phyloP scores from a whole-genome alignment of 2,888 invertebrate species.

The Isotomurus palustris region DNA sequence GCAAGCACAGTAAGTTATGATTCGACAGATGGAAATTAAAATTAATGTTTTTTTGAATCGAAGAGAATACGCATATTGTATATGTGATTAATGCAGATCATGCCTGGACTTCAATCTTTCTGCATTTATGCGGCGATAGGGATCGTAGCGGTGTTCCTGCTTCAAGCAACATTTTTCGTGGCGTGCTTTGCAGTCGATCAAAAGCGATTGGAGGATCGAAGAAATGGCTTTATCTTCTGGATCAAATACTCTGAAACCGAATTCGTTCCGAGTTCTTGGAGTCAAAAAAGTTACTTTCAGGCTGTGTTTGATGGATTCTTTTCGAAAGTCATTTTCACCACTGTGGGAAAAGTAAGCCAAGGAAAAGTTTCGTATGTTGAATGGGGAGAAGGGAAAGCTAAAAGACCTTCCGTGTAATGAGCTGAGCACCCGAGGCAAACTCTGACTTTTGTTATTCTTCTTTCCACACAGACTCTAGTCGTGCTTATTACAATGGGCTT shows the following conservation, averaged over 20 bases:
- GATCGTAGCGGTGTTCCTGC: slow-evolving; percentile 68
- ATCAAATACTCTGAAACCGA: slow-evolving; percentile 57
- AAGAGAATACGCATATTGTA: too few species aligned
- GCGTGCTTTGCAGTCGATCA: slow-evolving; percentile 71
- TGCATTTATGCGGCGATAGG: slow-evolving; percentile 74
- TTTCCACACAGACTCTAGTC: slow-evolving; percentile 54
- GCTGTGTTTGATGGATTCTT: slow-evolving; percentile 60
- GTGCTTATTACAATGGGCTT: slow-evolving; percentile 59
- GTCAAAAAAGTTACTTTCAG: slow-evolving; percentile 58
- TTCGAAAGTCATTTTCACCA: slow-evolving; percentile 62
- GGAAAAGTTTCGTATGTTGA: neutral
- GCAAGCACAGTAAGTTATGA: slow-evolving; percentile 66
- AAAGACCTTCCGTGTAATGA: neutral
- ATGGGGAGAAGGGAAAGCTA: too few species aligned
- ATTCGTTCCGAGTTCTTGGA: slow-evolving; percentile 55
- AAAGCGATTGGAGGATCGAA: slow-evolving; percentile 58
- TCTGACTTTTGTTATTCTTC: slow-evolving; percentile 9
- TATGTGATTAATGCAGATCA: too few species aligned
- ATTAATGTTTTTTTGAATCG: too few species aligned
- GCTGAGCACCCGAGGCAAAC: neutral
- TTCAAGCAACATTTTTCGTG: slow-evolving; percentile 74
- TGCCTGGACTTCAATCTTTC: slow-evolving; percentile 74
- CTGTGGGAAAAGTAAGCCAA: slow-evolving; percentile 59
- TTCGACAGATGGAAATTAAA: too few species aligned
- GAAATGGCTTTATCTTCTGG: slow-evolving; percentile 65